Evolutionary conservation across 2,888 invertebrate species (phyloP).

Genomic region (Nymphalis c-album): DNA sequence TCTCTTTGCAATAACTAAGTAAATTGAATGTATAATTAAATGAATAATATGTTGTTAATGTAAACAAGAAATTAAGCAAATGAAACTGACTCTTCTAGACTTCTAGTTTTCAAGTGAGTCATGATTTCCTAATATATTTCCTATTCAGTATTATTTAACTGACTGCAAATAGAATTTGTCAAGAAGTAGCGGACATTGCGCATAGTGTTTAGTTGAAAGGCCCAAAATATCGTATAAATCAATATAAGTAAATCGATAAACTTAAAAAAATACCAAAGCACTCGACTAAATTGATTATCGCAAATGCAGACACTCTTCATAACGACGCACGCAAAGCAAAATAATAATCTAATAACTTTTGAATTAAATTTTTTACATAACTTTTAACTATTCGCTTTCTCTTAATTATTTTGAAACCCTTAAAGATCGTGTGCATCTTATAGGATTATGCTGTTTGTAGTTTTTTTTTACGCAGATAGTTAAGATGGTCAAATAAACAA

Average conservation of each 20-base stretch:
- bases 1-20: slow-evolving; percentile 2
- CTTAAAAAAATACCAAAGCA: no score
- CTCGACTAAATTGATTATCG: no score
- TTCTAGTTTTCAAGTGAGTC: not conserved
- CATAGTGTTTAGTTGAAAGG: not conserved
- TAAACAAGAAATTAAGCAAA: slow-evolving; percentile 5
- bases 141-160: not conserved
- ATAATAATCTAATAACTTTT: no score
- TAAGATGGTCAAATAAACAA: no score
- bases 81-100: not conserved
- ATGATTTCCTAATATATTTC: not conserved
- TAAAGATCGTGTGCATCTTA: no score
- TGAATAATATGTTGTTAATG: not conserved
- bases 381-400: no score
- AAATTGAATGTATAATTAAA: not conserved
- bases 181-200: not conserved
- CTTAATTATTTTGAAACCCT: no score
- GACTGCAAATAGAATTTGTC: not conserved
- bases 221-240: not conserved
- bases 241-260: not conserved
- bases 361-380: no score
- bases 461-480: no score
- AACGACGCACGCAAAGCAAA: no score
- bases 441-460: no score
- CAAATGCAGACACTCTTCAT: no score